Percentiles rank a stretch among this genome's conserved stretches.
These are phyloP conservation scores for Sinella curviseta DNA, from an alignment of 1,140 invertebrate genomes.

Conservation along the genomic window DNA sequence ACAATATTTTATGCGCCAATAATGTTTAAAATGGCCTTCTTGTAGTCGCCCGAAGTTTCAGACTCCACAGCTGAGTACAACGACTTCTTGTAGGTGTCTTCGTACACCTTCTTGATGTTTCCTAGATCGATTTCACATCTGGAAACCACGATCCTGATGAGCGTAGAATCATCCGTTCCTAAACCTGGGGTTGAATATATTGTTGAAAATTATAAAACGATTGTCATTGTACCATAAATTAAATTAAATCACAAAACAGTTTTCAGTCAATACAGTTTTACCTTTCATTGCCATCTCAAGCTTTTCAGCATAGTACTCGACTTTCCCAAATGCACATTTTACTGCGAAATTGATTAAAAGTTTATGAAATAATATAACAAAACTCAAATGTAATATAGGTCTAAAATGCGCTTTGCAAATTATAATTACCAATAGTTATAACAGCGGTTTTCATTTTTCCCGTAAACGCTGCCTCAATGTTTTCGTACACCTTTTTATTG, in stretches of 20 bases:
- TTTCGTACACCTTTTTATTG: slow-evolving; percentile 67
- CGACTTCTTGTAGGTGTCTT: slow-evolving; percentile 69
- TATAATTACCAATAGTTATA: slow-evolving; percentile 62
- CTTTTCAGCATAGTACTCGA: slow-evolving; percentile 41
- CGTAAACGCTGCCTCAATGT: slow-evolving; percentile 64
- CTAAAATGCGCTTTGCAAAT: too few species aligned
- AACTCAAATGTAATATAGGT: too few species aligned
- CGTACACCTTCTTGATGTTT: slow-evolving; percentile 69
- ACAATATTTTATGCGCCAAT: too few species aligned
- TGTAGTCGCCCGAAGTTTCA: slow-evolving; percentile 46
- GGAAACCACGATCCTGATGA: slow-evolving; percentile 57
- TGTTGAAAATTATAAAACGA: too few species aligned
- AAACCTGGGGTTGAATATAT: too few species aligned
- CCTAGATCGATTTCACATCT: slow-evolving; percentile 64
- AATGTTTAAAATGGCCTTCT: background rate
- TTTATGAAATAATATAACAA: too few species aligned
- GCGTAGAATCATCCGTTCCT: slow-evolving; percentile 55
- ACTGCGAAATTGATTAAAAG: slow-evolving; percentile 23
- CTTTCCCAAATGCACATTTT: background rate
- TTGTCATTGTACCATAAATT: too few species aligned
- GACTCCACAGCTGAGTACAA: slow-evolving; percentile 65
- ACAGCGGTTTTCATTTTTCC: slow-evolving; percentile 66
- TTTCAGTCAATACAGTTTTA: too few species aligned
- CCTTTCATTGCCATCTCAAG: slow-evolving; percentile 57
- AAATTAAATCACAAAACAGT: too few species aligned